Evolutionary conservation across 2,888 invertebrate species (phyloP).

Genomic region (Drosophila paracracens): DNA sequence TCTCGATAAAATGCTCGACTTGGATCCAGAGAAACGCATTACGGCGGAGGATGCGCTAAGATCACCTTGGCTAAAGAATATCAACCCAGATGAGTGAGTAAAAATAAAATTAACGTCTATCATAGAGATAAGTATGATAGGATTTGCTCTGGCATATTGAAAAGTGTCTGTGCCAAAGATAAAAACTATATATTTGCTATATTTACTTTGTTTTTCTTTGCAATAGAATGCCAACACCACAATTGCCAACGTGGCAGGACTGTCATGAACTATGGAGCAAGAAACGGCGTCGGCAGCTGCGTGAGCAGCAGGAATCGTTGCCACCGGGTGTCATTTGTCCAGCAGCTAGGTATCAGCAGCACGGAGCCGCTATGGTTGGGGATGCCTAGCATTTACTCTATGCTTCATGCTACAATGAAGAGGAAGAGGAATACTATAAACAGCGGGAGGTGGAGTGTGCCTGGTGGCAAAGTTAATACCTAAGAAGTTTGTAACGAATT

Average conservation of each 20-base stretch:
- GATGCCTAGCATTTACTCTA: conserved; percentile 79
- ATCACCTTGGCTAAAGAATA: conserved; percentile 95
- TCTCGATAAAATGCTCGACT: conserved; percentile 96
- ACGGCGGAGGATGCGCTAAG: conserved; percentile 97
- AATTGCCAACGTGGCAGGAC: conserved; percentile 97
- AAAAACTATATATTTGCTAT: conserved; percentile 1
- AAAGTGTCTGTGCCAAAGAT: not conserved
- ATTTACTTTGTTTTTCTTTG: conserved; percentile 64
- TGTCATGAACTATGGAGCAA: conserved; percentile 99
- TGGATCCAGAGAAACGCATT: conserved; percentile 97
- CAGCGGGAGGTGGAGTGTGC: conserved; percentile 63
- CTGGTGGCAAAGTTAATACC: conserved; percentile 72
- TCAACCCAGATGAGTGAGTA: conserved; percentile 95
- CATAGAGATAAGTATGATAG: not conserved
- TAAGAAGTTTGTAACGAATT: conserved; percentile 41
- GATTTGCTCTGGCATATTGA: not conserved
- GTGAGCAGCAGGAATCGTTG: conserved; percentile 87
- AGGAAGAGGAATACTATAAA: conserved; percentile 52
- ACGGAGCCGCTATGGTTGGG: conserved; percentile 70
- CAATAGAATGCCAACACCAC: conserved; percentile 91
- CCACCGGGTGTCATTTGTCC: conserved; percentile 65
- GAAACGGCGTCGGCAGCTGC: conserved; percentile 93
- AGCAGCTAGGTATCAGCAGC: conserved; percentile 73
- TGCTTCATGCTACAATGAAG: conserved; percentile 60
- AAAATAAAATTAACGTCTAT: not conserved